Conservation (phyloP, 2,113 vertebrate species). For the Parus major region DNA sequence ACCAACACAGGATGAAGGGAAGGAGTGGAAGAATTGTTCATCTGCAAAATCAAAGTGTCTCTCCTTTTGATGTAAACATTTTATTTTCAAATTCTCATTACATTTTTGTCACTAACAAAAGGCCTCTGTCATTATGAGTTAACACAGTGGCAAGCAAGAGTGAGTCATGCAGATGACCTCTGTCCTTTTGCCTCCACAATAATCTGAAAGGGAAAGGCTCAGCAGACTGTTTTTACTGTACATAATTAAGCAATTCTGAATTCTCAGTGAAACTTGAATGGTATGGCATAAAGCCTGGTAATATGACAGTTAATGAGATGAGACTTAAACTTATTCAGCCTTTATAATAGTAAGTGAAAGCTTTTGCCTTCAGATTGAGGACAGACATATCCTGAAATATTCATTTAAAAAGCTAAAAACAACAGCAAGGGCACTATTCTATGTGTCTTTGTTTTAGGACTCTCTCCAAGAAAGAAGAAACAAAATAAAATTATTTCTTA, state of each 20-base stretch:
- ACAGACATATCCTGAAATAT: slow-evolving; percentile 25
- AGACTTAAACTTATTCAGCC: slow-evolving; percentile 65
- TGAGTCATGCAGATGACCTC: slow-evolving; percentile 59
- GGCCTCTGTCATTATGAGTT: slow-evolving; percentile 45
- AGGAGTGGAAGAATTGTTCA: slow-evolving; percentile 1
- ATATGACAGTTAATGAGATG: slow-evolving; percentile 76
- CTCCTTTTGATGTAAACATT: slow-evolving; percentile 44
- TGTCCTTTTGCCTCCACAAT: slow-evolving; percentile 46
- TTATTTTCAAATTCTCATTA: slow-evolving; percentile 42
- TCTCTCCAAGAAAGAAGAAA: slow-evolving; percentile 34
- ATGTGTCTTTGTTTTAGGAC: slow-evolving; percentile 13
- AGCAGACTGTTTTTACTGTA: slow-evolving; percentile 73
- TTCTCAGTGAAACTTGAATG: slow-evolving; percentile 69
- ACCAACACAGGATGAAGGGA: not conserved
- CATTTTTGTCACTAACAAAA: slow-evolving; percentile 56
- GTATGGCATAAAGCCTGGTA: slow-evolving; percentile 67
- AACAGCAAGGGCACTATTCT: slow-evolving; percentile 21
- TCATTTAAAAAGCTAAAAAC: slow-evolving; percentile 47
- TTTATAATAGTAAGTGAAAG: slow-evolving; percentile 67
- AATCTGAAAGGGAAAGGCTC: slow-evolving; percentile 63
- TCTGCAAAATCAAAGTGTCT: slow-evolving; percentile 47
- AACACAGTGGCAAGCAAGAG: slow-evolving; percentile 17
- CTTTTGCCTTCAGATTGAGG: slow-evolving; percentile 61
- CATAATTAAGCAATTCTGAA: slow-evolving; percentile 77
- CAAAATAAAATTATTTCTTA: slow-evolving; percentile 50